Base-by-base conservation (phyloP, 1,140 invertebrate species). In the Ptiloglossa arizonensis region DNA sequence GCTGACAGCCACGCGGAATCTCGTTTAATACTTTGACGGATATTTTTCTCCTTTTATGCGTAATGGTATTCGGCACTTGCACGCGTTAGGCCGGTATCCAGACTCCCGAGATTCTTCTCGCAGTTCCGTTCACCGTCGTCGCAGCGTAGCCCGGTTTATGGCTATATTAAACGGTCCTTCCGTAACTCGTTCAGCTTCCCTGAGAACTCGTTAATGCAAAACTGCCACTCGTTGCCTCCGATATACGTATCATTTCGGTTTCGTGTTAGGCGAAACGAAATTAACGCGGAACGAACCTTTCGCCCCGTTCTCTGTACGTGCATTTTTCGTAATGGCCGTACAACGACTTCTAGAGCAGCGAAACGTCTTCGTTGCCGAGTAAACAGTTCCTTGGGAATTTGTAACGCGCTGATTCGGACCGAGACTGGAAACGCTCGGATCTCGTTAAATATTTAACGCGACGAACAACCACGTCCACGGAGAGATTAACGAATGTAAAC, bases 1-100 rank as follows among this genome's bases (percentile, higher is more conserved):
- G 22, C 17, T 48, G 59, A 52, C 57, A 41, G 35, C 19, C 52
- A 15, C 68, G 38, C 3, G 59, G 44, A 41, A 73, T 52, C 46
- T 73, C 60, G 48, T 73, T 73, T 64, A 73, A 17, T 32, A n/a
- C 27, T 52, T 19, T 46, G 38, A 46, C 8, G 68, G 24, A 57
- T 19, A 22, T 11, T 41, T 56, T 6, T 29, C 9, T 6, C 8
- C 22, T 66, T 29, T 52, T 54, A 15, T 50, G 6, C 15, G n/a
- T 1, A 2, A 5, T 6, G 1, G 5, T 19, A 1, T 29, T 13
- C 11, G 38, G 38, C 11, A 11, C 24, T 4, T 27, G 17, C 17
- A 56, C 17, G 17, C 22, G 32, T 13, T 17, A 22, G 29, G 15
- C 5, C 9, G 11, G n/a, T 60, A n/a, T 32, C 32, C 32, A 41